These are phyloP conservation scores for Premnoplex brunnescens DNA, from an alignment of 2,797 vertebrate genomes.

Conservation along the genomic window DNA sequence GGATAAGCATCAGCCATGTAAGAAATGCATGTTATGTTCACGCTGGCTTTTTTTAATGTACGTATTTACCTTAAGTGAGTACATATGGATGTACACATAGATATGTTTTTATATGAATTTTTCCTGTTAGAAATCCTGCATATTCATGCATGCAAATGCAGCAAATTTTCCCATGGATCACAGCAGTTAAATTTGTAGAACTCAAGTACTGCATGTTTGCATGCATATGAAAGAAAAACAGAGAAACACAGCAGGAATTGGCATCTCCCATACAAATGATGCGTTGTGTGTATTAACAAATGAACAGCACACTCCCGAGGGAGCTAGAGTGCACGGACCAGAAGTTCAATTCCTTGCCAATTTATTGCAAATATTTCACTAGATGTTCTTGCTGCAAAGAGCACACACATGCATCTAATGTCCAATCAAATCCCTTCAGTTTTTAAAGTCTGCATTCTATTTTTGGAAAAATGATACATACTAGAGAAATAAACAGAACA, in stretches of 20 bases:
- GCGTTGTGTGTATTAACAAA: slow-evolving; percentile 38
- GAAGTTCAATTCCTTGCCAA: slow-evolving; percentile 45
- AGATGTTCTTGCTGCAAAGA: slow-evolving; percentile 13
- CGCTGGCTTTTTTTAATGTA: background rate
- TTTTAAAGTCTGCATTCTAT: background rate
- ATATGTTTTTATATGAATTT: background rate
- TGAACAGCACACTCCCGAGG: slow-evolving; percentile 24
- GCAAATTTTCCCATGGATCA: background rate
- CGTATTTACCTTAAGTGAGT: background rate
- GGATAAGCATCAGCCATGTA: background rate
- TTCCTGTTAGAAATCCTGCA: background rate
- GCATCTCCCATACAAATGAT: slow-evolving; percentile 28
- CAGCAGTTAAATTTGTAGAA: slow-evolving; percentile 23
- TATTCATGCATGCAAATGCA: slow-evolving; percentile 3
- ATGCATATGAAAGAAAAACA: slow-evolving; percentile 51
- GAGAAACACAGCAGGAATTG: slow-evolving; percentile 40
- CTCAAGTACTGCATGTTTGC: background rate
- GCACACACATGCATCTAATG: background rate
- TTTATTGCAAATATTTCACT: slow-evolving; percentile 46
- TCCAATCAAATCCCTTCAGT: background rate
- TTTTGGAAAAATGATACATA: background rate
- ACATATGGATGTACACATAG: background rate
- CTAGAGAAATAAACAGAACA: slow-evolving; percentile 20
- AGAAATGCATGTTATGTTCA: background rate
- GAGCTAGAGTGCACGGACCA: background rate